These are phyloP conservation scores for Albula goreensis DNA, from an alignment of 2,113 vertebrate genomes.

Conservation along the genomic window DNA sequence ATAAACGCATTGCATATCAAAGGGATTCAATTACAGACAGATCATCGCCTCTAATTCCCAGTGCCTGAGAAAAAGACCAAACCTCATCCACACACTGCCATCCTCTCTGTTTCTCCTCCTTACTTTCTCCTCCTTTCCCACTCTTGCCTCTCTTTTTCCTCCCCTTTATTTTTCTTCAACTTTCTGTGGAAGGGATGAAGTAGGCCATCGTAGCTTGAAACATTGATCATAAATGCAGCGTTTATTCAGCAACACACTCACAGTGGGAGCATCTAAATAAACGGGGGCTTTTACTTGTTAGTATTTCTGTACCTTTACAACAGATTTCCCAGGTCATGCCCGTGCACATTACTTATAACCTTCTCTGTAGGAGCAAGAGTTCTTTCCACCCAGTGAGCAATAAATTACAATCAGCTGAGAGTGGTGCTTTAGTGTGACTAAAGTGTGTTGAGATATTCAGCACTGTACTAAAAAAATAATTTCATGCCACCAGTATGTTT, in stretches of 20 bases:
- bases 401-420: background rate
- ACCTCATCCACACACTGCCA: background rate
- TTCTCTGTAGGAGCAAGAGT: background rate
- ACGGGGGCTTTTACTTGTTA: background rate
- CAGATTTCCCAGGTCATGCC: background rate
- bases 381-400: background rate
- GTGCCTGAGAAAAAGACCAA: constrained; percentile 32
- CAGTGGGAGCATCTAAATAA: background rate
- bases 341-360: background rate
- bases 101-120: constrained; percentile 6
- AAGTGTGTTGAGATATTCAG: background rate
- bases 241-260: background rate
- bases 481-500: background rate
- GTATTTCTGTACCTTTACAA: too few species aligned
- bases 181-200: background rate
- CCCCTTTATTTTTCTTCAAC: background rate
- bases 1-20: constrained; percentile 58
- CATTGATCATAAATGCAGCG: background rate
- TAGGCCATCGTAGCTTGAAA: background rate
- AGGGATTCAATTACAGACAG: constrained; percentile 66
- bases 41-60: constrained; percentile 62
- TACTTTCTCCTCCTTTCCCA: background rate
- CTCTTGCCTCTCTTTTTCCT: background rate
- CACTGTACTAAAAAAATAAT: background rate
- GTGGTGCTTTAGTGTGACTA: background rate